phyloP scores from a whole-genome alignment of 2,888 invertebrate species.

The Hirtodrosophila confusa region DNA sequence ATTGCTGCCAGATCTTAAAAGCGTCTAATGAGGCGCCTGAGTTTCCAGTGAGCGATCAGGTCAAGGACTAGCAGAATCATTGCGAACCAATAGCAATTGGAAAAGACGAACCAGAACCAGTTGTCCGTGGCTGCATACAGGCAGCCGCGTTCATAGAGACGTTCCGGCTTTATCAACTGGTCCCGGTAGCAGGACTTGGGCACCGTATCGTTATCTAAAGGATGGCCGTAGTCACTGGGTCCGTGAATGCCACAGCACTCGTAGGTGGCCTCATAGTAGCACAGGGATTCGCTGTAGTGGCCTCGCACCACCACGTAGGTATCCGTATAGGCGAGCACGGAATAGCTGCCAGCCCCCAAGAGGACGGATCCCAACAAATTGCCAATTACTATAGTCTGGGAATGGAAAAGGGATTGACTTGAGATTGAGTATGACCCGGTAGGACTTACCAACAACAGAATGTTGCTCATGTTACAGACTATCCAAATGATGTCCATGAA shows the following conservation, averaged over 20 bases:
- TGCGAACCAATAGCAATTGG: slow-evolving; percentile 47
- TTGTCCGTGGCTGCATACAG: slow-evolving; percentile 26
- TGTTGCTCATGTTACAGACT: background rate
- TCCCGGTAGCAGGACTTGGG: slow-evolving; percentile 34
- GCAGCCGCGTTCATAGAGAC: slow-evolving; percentile 30
- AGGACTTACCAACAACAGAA: slow-evolving; percentile 28
- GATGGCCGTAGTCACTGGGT: slow-evolving; percentile 30
- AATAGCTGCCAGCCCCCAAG: slow-evolving; percentile 34
- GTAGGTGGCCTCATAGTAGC: slow-evolving; percentile 27
- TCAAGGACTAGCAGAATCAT: slow-evolving; percentile 23
- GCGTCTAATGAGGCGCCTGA: slow-evolving; percentile 1
- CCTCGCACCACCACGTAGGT: slow-evolving; percentile 43
- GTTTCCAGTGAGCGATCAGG: slow-evolving; percentile 35
- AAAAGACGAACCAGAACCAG: slow-evolving; percentile 52
- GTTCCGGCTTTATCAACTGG: background rate
- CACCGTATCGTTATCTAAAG: background rate
- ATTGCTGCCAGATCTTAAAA: too few relatives aligned
- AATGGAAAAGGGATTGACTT: rapidly evolving
- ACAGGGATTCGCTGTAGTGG: slow-evolving; percentile 21
- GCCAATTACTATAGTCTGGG: slow-evolving; percentile 12
- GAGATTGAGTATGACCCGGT: rapidly evolving
- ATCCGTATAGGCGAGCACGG: slow-evolving; percentile 33
- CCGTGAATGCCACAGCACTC: slow-evolving; percentile 51
- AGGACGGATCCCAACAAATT: slow-evolving; percentile 11
- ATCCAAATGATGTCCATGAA: slow-evolving; percentile 18